Conservation (phyloP, 2,888 invertebrate genomes). For the Drosophila tripunctata region DNA sequence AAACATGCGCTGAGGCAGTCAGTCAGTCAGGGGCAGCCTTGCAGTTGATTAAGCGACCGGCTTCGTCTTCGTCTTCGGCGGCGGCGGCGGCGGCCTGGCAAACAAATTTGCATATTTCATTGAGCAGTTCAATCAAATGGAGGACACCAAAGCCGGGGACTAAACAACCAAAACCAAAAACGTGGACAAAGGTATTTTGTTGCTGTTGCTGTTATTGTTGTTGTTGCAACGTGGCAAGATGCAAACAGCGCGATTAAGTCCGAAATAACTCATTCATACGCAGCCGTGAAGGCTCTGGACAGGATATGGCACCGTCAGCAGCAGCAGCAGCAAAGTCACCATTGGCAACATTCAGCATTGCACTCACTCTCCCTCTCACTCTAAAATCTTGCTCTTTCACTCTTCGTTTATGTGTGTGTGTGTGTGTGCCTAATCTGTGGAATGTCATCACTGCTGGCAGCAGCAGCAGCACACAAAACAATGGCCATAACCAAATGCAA, state of each 20-base stretch:
- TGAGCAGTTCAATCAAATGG: conserved; percentile 82
- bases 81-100: conserved; percentile 48
- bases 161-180: conserved; percentile 63
- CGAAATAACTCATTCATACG: conserved; percentile 83
- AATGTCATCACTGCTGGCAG: conserved; percentile 71
- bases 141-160: conserved; percentile 71
- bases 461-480: conserved; percentile 69
- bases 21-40: conserved; percentile 29
- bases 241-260: conserved; percentile 71
- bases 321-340: conserved; percentile 11
- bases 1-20: conserved; percentile 26
- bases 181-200: conserved; percentile 46
- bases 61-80: no score
- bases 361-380: conserved; percentile 4
- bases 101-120: conserved; percentile 83
- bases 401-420: background rate
- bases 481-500: conserved; percentile 60
- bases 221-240: conserved; percentile 57
- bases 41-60: conserved; percentile 74
- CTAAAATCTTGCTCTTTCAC: background rate
- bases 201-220: background rate
- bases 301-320: conserved; percentile 57
- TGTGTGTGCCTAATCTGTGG: conserved; percentile 67
- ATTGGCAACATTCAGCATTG: conserved; percentile 38
- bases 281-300: conserved; percentile 60